Evolutionary conservation across 2,797 vertebrate genomes (phyloP), one percentile per base, ranked within the genome.

Genomic region (Coranthus polyacanthus): DNA sequence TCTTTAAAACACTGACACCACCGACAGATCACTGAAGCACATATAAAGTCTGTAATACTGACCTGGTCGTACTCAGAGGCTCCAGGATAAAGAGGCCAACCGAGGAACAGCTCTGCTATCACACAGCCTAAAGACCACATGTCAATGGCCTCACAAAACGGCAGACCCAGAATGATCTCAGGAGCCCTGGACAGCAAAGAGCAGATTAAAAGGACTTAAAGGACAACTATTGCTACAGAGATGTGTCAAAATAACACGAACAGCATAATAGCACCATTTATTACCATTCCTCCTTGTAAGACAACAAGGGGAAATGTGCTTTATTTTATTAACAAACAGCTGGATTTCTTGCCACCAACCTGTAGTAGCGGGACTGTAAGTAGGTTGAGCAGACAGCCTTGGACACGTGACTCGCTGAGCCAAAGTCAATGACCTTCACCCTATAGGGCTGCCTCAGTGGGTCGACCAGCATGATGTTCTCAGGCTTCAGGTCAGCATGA

Each of bases 41-140:
- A 46, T 13, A 49, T 9, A 17, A 20, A 21, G 10, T 9, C 2
- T 1, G 37, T 18, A 12, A 6, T 53, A 91, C 95, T 75, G 70
- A 99, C 98, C 96, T 99, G 98, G 85, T 99, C 98, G 0, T 99
- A 99, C 75, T 99, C 98, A 0, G 98, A 99, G 24, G 98, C 98
- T 70, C 98, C 98, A 0, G 98, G 98, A 82, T 99, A 99, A 45
- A 99, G 92, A 0, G 98, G 98, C 98, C 98, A 99, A 26, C 98
- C 98, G 79, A 99, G 93, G 87, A 99, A 99, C 63, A 99, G 94
- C 91, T 99, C 98, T 2, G 98, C 98, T 15, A 99, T 98, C 86
- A 99, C 98, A 78, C 98, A 99, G 72, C 98, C 98, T 76, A 99
- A 87, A 0, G 98, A 99, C 98, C 98, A 99, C 98, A 99, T 99